Evolutionary conservation across 2,113 vertebrate genomes (phyloP).

Genomic region (Lampris incognitus): DNA sequence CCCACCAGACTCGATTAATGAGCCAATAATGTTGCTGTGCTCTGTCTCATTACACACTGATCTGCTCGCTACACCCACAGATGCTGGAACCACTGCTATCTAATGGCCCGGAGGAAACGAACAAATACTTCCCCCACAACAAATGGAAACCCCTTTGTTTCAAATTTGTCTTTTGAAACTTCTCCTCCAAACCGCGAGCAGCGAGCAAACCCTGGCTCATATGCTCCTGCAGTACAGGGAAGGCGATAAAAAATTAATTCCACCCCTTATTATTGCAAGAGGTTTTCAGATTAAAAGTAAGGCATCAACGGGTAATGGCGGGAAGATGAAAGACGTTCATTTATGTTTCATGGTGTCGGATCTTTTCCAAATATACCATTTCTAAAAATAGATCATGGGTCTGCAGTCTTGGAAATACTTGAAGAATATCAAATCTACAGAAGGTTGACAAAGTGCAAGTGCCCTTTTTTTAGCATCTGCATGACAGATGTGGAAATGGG

Average conservation of each 20-base stretch:
- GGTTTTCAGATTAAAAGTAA: slow-evolving; percentile 10
- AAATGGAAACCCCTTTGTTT: background rate
- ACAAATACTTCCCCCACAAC: slow-evolving; percentile 41
- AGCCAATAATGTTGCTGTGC: slow-evolving; percentile 54
- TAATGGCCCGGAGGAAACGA: slow-evolving; percentile 63
- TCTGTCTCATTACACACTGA: slow-evolving; percentile 62
- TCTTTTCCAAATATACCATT: background rate
- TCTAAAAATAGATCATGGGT: background rate
- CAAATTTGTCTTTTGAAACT: slow-evolving; percentile 10
- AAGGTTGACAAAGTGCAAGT: too few species aligned
- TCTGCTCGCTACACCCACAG: slow-evolving; percentile 56
- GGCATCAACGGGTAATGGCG: background rate
- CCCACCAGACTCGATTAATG: slow-evolving; percentile 48
- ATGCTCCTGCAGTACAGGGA: background rate
- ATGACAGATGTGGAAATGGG: too few species aligned
- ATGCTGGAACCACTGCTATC: slow-evolving; percentile 51
- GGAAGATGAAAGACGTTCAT: slow-evolving; percentile 1
- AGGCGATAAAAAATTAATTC: slow-evolving; percentile 8
- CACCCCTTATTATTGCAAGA: slow-evolving; percentile 8
- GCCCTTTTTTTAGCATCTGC: too few species aligned
- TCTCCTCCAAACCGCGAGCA: slow-evolving; percentile 12
- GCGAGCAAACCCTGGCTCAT: background rate
- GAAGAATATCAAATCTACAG: too few species aligned
- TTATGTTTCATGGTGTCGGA: slow-evolving; percentile 6
- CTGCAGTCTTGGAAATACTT: background rate